phyloP scores from a whole-genome alignment of 2,888 invertebrate genomes.

The Hyposoter didymator region DNA sequence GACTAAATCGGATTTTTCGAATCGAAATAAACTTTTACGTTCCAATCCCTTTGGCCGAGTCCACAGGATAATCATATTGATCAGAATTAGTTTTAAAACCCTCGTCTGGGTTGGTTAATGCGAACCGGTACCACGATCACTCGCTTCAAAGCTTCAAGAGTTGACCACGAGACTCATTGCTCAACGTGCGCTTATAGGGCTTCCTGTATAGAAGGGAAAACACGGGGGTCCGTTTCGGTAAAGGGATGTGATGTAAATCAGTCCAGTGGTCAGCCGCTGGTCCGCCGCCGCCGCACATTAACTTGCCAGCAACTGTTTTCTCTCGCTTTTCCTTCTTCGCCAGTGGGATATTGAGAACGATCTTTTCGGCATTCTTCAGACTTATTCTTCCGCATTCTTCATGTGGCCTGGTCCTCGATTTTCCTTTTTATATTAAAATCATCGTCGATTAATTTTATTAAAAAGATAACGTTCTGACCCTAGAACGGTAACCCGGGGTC shows the following conservation, averaged over 20 bases:
- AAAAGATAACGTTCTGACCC: too few relatives aligned
- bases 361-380: background rate
- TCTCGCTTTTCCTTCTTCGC: slow-evolving; percentile 42
- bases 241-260: slow-evolving; percentile 83
- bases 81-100: slow-evolving; percentile 4
- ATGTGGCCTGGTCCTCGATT: background rate
- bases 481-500: too few relatives aligned
- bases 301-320: slow-evolving; percentile 74
- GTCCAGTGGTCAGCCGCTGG: slow-evolving; percentile 81
- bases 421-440: too few relatives aligned
- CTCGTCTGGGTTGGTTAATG: slow-evolving; percentile 75
- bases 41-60: background rate
- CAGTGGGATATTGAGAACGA: slow-evolving; percentile 8
- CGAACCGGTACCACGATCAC: slow-evolving; percentile 78
- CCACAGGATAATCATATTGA: background rate
- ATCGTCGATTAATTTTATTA: background rate
- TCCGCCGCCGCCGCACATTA: slow-evolving; percentile 82
- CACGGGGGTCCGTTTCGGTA: slow-evolving; percentile 70
- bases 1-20: background rate
- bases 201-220: background rate
- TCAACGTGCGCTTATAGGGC: slow-evolving; percentile 11
- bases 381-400: background rate
- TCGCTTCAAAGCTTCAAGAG: slow-evolving; percentile 79
- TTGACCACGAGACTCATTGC: slow-evolving; percentile 77
- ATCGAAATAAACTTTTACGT: background rate